Conservation (phyloP, 2,113 vertebrate genomes). For the Thunnus thynnus region DNA sequence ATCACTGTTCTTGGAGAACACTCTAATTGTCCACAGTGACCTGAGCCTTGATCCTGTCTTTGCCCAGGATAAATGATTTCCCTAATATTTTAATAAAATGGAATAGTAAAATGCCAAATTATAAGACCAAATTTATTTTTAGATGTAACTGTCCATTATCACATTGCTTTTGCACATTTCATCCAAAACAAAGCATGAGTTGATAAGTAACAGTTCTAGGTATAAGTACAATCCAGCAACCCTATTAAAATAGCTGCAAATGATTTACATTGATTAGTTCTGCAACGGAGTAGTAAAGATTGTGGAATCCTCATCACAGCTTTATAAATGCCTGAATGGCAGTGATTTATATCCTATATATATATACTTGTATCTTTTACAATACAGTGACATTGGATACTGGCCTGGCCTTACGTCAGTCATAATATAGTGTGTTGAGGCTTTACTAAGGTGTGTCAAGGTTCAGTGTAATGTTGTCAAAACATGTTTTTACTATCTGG, state of each 20-base stretch:
- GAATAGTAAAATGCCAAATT: background rate
- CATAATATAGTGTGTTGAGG: slow-evolving; percentile 17
- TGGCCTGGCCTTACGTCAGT: slow-evolving; percentile 17
- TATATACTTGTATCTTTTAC: background rate
- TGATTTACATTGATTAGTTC: background rate
- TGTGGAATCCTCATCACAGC: background rate
- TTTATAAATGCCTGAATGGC: background rate
- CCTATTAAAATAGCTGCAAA: background rate
- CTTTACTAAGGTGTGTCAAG: slow-evolving; percentile 52
- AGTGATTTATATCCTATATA: background rate
- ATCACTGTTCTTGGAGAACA: slow-evolving; percentile 69
- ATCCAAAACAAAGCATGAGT: background rate
- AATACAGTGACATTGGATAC: slow-evolving; percentile 8
- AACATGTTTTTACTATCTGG: slow-evolving; percentile 65
- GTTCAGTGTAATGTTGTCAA: slow-evolving; percentile 70
- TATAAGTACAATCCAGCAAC: background rate
- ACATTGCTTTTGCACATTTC: background rate
- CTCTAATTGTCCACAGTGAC: slow-evolving; percentile 58
- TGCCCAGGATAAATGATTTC: background rate
- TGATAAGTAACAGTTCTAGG: no score
- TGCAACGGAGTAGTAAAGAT: slow-evolving; percentile 6
- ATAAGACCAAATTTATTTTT: background rate
- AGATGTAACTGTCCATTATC: no score
- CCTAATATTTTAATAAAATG: slow-evolving; percentile 3
- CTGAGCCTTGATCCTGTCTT: slow-evolving; percentile 7